A percentile compares a stretch with the other conserved stretches of the same genome.
Conservation (phyloP, 2,113 vertebrate species). For the Laterallus jamaicensis region DNA sequence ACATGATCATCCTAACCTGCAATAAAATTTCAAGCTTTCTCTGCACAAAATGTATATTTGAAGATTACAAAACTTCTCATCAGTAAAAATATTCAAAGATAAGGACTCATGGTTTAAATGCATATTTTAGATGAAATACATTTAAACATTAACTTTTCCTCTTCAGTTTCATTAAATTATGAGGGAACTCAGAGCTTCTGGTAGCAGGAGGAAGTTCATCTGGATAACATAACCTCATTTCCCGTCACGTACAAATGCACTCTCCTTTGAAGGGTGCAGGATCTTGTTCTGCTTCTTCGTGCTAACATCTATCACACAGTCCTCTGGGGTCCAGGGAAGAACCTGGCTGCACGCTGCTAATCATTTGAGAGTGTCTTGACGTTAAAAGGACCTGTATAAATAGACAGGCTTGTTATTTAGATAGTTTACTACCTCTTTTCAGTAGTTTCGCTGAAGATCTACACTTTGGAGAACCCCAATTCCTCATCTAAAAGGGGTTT, state of each 20-base stretch:
- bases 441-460: not conserved
- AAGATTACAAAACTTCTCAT: not conserved
- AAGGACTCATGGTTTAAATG: not conserved
- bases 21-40: not conserved
- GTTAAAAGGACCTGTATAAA: not conserved
- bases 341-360: not conserved
- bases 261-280: not conserved
- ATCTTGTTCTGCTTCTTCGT: not conserved
- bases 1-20: not conserved
- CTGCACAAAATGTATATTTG: not conserved
- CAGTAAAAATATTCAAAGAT: not conserved
- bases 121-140: not conserved
- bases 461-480: not conserved
- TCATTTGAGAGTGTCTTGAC: not conserved
- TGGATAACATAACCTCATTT: not conserved
- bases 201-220: not conserved
- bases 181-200: not conserved
- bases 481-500: not conserved
- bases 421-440: not conserved
- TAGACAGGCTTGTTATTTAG: not conserved
- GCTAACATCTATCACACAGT: not conserved
- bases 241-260: not conserved
- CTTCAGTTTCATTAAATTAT: not conserved
- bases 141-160: not conserved
- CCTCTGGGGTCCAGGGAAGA: not conserved